Base-by-base conservation (phyloP, 2,888 invertebrate genomes). In the Deilephila elpenor region DNA sequence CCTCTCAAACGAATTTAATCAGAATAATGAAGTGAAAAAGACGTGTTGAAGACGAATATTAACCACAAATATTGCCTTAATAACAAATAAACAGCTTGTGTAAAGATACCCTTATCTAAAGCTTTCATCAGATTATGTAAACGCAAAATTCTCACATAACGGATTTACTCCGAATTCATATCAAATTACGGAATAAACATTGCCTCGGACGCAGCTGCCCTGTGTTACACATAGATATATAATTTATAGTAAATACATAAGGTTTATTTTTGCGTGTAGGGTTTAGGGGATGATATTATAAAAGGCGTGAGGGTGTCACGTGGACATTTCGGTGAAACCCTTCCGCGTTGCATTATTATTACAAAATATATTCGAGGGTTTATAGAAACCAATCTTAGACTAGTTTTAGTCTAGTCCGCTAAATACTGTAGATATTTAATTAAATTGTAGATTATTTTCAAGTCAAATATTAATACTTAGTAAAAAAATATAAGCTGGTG, bases 151-250 rank as follows among this genome's bases (percentile, higher is more conserved):
- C 72, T 56, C 37, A 64, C 64, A 72, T 64, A 74, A 59, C 71
- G 25, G 56, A 62, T 29, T 59, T 37, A 64, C 37, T 59, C n/a
- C 64, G 61, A 70, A 64, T 29, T 32, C 44, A 74, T 76, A 71
- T 75, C 75, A 71, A 73, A 75, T 71, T 74, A 77, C 76, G 32
- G 51, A 62, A 73, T 78, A 76, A 78, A 78, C 76, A 37, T 2
- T 20, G 1, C 34, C 17, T 60, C 19, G 19, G 56, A 19, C 19
- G 53, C 56, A 72, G 62, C 53, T 34, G 61, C 20, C n/a, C 32
- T 34, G 7, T 20, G 19, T 1, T 32, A n/a, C 17, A n/a, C 56
- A 19, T 56, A 32, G 32, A 53, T 64, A 62, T n/a, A 64, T 3
- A 67, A 51, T 17, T 1, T 67, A 51, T 67, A 5, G 20, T 25